Base-by-base conservation (phyloP, 2,113 vertebrate species). In the Orcinus orca region DNA sequence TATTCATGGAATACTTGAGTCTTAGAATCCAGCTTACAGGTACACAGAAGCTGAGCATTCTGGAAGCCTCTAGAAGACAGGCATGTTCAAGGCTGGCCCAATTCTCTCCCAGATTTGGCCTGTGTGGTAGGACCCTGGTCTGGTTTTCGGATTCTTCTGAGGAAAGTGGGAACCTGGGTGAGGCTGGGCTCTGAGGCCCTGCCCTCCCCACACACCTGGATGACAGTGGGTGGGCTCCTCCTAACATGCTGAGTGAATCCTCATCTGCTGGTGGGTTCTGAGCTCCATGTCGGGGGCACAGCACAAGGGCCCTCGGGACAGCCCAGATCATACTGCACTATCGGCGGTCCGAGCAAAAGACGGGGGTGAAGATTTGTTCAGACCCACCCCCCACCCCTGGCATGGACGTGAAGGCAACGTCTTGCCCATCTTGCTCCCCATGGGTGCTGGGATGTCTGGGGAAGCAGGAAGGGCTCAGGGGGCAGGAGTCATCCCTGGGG, bases 281-380 rank as follows among this genome's bases (percentile, higher is more conserved):
- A 58, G 33, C 58, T 58, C 89, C 38, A 8, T 5, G 26, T 53
- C 71, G 31, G 26, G 0, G 11, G 12, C 17, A 4, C 65, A 74
- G 26, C 3, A 0, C 1, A 3, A 18, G 25, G n/a, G 44, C 44
- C 26, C 21, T 18, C 21, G 1, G 67, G 17, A 18, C 26, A 47
- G 36, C 74, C 74, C 38, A 8, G 67, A 53, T 36, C 12, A 23
- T 3, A 1, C 6, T 58, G 29, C 11, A 17, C n/a, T 12, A 11
- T 31, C 12, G 25, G 15, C 53, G 44, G 15, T 65, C 58, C 38
- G 18, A 33, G 44, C 44, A 44, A 89, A 38, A 36, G 60, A 17
- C 17, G 21, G 15, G 4, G 25, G 47, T 8, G 20, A 47, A 29
- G 63, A 13, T 29, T 31, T 0, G 1, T 33, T 26, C 44, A 47